A percentile compares a stretch with the other conserved stretches of the same genome.
These are phyloP conservation scores for Entomobrya proxima DNA, from an alignment of 2,888 invertebrate genomes.

Conservation along the genomic window DNA sequence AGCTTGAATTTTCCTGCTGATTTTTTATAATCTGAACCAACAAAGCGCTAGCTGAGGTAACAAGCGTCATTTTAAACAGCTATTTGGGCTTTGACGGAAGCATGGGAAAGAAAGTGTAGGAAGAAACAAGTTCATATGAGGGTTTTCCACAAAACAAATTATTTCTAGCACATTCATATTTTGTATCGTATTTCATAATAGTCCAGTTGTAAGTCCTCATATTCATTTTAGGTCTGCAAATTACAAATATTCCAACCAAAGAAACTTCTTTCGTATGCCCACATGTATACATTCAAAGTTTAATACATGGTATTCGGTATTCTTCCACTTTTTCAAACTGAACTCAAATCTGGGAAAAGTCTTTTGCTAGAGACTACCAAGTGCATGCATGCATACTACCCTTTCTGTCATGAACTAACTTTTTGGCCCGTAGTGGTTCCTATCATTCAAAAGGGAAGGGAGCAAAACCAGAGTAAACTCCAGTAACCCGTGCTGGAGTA, in stretches of 20 bases:
- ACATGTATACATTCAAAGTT: too few relatives aligned
- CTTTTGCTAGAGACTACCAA: neutral
- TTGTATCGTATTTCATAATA: neutral
- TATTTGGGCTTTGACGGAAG: too few relatives aligned
- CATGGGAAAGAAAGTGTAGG: constrained; percentile 10
- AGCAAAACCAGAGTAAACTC: constrained; percentile 3
- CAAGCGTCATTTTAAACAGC: too few relatives aligned
- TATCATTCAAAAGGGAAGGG: neutral
- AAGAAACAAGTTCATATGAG: neutral
- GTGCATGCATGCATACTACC: neutral
- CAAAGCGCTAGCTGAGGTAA: too few relatives aligned
- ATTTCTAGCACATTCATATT: neutral
- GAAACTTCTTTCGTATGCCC: too few relatives aligned
- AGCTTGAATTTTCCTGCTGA: too few relatives aligned
- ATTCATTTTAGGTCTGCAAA: too few relatives aligned
- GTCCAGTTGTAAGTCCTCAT: too few relatives aligned
- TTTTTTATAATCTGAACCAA: too few relatives aligned
- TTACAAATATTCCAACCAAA: too few relatives aligned
- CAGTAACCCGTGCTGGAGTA: neutral
- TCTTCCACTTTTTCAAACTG: too few relatives aligned
- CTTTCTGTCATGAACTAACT: neutral
- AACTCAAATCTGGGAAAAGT: constrained; percentile 28
- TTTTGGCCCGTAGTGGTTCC: neutral
- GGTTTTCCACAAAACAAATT: constrained; percentile 41
- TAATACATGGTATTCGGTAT: too few relatives aligned